phyloP scores from a whole-genome alignment of 2,113 vertebrate species.

The Bambusicola thoracicus region DNA sequence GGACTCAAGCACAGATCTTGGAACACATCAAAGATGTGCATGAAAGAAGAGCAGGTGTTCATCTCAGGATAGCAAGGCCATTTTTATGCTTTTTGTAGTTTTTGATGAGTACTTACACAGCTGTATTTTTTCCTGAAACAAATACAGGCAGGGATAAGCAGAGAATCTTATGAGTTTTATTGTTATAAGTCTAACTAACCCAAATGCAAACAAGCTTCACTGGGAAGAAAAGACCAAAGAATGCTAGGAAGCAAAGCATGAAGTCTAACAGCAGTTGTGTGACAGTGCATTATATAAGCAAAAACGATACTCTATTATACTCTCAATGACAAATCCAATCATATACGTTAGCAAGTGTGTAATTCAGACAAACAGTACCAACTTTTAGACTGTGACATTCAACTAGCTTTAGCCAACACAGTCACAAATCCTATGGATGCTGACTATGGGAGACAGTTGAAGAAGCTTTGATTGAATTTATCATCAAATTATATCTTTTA shows the following conservation, averaged over 20 bases:
- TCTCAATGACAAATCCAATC: conserved; percentile 14
- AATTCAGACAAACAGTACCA: background rate
- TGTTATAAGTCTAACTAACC: conserved; percentile 6
- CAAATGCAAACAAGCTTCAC: conserved; percentile 53
- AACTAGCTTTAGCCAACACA: background rate
- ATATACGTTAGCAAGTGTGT: background rate
- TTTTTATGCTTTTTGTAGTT: background rate
- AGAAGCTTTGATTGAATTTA: background rate
- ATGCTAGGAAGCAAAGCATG: conserved; percentile 21
- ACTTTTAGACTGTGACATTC: background rate
- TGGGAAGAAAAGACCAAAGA: background rate
- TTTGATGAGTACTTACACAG: background rate
- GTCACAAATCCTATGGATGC: background rate
- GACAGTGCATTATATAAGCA: conserved; percentile 26
- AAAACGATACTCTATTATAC: background rate
- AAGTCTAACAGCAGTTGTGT: conserved; percentile 6
- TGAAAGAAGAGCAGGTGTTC: background rate
- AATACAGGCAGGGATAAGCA: background rate
- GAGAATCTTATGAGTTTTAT: background rate
- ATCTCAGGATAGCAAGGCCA: background rate
- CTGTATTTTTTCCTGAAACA: background rate
- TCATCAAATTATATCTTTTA: background rate
- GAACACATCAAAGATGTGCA: conserved; percentile 6
- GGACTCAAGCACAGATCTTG: background rate
- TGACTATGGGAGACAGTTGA: background rate